Base-by-base conservation (phyloP, 2,888 invertebrate genomes). In the Drosophila algonquin region DNA sequence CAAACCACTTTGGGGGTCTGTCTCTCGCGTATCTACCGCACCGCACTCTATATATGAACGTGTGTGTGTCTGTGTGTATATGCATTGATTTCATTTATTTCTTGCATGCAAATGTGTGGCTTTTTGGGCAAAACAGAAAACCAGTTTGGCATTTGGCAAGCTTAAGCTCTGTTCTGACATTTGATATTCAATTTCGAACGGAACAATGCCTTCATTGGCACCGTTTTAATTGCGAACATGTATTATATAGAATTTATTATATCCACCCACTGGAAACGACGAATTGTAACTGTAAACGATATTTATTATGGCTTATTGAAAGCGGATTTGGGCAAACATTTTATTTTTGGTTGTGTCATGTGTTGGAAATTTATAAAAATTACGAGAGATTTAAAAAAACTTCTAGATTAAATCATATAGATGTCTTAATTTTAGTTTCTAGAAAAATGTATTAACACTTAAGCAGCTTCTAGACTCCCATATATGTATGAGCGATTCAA, bases 101-200 rank as follows among this genome's bases (percentile, higher is more conserved):
- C 46, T 59, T 64, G 40, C 54, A 65, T 59, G 70, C 61, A 61
- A 69, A 69, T 60, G 67, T 67, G 69, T 69, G 50, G 10, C n/a
- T 72, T 72, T 73, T 69, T 64, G 72, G 58, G 54, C 50, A 47
- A 46, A 45, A 14, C 21, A 59, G 73, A 61, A 79, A 84, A 79
- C 87, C 60, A 56, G 87, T 82, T 87, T 81, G 70, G 45, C 70
- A 63, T 76, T 79, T 79, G 73, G 70, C 61, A 56, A 57, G 62
- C 47, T 65, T 62, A 65, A 48, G 54, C 61, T 47, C 52, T 50
- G 32, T 48, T 64, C 73, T 83, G 87, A 84, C 81, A 84, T 83
- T 83, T 81, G 56, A 40, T 40, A 40, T 40, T 40, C 40, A n/a
- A 40, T 40, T 40, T 40, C 67, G 27, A 67, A 67, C 67, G 67